A percentile compares a stretch with the other conserved stretches of the same genome.
Evolutionary conservation across 2,888 invertebrate genomes (phyloP).

Genomic region (Erynnis tages): DNA sequence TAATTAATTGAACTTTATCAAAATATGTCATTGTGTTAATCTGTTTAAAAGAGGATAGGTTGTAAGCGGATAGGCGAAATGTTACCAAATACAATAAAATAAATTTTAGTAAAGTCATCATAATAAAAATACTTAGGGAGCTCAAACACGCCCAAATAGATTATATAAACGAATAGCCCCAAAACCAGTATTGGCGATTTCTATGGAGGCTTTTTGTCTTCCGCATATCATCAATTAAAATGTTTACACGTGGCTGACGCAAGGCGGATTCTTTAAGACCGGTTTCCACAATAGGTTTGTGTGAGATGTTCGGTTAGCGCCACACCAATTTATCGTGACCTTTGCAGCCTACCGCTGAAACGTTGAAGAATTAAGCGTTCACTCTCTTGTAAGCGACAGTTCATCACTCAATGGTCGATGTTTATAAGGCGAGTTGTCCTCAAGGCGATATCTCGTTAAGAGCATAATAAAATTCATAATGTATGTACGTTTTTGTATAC

Average conservation of each 20-base stretch:
- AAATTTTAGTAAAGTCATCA: no score
- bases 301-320: slow-evolving; percentile 66
- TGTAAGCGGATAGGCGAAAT: no score
- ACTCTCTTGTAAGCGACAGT: slow-evolving; percentile 30
- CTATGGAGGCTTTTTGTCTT: slow-evolving; percentile 65
- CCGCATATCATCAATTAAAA: slow-evolving; percentile 78
- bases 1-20: neutral
- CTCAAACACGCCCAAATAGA: slow-evolving; percentile 7
- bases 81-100: no score
- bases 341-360: slow-evolving; percentile 37
- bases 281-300: slow-evolving; percentile 68
- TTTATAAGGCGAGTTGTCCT: slow-evolving; percentile 60
- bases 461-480: slow-evolving; percentile 69
- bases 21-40: no score
- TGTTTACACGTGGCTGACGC: slow-evolving; percentile 76
- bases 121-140: slow-evolving; percentile 3
- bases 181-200: slow-evolving; percentile 55
- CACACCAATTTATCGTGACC: slow-evolving; percentile 59
- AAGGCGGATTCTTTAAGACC: slow-evolving; percentile 69
- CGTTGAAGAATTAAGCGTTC: neutral
- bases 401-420: slow-evolving; percentile 49
- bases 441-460: slow-evolving; percentile 70
- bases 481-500: slow-evolving; percentile 65
- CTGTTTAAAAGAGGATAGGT: no score
- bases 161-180: slow-evolving; percentile 29